Conservation (phyloP, 2,113 vertebrate species). For the Ammodytes dubius region DNA sequence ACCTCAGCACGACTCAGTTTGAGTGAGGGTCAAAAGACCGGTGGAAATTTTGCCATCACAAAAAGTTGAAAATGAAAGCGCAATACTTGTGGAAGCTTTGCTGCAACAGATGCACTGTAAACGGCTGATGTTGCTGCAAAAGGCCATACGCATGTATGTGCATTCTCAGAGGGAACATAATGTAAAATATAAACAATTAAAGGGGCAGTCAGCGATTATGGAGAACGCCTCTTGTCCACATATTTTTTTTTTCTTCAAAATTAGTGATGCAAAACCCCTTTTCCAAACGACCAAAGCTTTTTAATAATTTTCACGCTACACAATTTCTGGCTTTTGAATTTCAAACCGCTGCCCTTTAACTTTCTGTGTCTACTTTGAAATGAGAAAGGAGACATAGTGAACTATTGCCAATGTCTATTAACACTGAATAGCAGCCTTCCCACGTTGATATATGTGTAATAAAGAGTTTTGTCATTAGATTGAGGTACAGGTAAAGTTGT, state of each 20-base stretch:
- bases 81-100: neutral
- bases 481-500: conserved; percentile 12
- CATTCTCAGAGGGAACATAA: too few species aligned
- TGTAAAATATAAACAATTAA: too few species aligned
- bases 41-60: neutral
- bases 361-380: conserved; percentile 8
- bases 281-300: neutral
- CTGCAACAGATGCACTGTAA: neutral
- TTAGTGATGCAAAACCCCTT: neutral
- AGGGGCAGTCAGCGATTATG: too few species aligned
- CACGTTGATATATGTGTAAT: neutral
- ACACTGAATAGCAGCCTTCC: neutral
- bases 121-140: too few species aligned
- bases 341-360: neutral
- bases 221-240: too few species aligned
- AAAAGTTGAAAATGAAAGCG: conserved; percentile 15
- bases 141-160: too few species aligned
- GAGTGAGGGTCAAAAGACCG: too few species aligned
- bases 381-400: neutral
- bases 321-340: neutral
- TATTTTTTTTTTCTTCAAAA: too few species aligned
- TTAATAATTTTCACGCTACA: neutral
- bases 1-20: neutral
- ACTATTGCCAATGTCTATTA: neutral
- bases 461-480: neutral